phyloP scores from a whole-genome alignment of 2,888 invertebrate species.

The Lithophane socia region DNA sequence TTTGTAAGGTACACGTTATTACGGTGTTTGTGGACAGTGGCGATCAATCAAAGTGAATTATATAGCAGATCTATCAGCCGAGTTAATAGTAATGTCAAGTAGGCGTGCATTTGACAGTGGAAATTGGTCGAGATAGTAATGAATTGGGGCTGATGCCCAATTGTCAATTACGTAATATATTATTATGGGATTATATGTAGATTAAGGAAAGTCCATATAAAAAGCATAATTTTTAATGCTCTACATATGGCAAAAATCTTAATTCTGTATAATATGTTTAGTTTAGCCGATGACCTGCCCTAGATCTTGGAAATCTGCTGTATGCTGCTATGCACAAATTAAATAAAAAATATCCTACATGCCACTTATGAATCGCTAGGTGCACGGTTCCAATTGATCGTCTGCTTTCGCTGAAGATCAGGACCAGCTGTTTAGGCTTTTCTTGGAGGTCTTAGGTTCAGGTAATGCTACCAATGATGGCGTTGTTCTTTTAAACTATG shows the following conservation, averaged over 20 bases:
- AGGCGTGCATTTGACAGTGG: conserved; percentile 29
- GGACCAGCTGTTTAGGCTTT: background rate
- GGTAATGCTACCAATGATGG: background rate
- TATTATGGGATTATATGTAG: background rate
- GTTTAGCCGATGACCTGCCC: background rate
- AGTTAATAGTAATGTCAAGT: conserved; percentile 45
- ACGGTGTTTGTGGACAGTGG: conserved; percentile 8
- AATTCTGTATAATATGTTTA: background rate
- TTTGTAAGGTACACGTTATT: conserved; percentile 15
- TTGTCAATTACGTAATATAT: background rate
- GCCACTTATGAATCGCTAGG: too few relatives aligned
- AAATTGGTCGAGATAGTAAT: conserved; percentile 29
- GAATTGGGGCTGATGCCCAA: background rate
- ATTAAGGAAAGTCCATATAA: too few relatives aligned
- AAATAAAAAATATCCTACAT: too few relatives aligned
- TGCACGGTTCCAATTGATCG: too few relatives aligned
- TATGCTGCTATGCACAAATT: too few relatives aligned
- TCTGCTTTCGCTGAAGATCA: background rate
- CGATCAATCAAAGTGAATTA: conserved; percentile 46
- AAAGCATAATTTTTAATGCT: background rate
- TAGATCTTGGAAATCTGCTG: background rate
- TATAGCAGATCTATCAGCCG: conserved; percentile 44
- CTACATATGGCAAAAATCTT: background rate
- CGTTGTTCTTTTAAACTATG: too few relatives aligned
- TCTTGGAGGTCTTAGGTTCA: background rate